A percentile compares a stretch with the other conserved stretches of the same genome.
phyloP scores from a whole-genome alignment of 1,140 invertebrate species.

The Ooceraea biroi region DNA sequence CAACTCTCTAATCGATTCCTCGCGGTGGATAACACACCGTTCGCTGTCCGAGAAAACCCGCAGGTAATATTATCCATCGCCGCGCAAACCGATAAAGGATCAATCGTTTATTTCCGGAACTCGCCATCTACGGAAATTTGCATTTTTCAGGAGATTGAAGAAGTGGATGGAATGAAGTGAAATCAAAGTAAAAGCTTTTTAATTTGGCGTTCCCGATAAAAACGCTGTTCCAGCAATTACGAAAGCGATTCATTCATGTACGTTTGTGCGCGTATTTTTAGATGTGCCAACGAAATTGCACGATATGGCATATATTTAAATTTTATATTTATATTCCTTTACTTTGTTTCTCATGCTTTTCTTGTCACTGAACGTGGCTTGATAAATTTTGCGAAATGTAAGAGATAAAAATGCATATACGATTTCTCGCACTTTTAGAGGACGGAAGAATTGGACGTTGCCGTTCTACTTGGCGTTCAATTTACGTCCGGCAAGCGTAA shows the following conservation, averaged over 20 bases:
- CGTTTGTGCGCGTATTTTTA: background rate
- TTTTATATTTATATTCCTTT: background rate
- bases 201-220: background rate
- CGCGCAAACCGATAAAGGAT: conserved; percentile 21
- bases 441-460: conserved; percentile 31
- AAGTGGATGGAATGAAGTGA: background rate
- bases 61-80: conserved; percentile 8
- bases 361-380: background rate
- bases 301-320: background rate
- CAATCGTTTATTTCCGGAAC: conserved; percentile 48
- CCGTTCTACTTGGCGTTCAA: conserved; percentile 53
- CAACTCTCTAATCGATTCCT: conserved; percentile 31
- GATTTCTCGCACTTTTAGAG: conserved; percentile 8
- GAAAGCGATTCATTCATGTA: background rate
- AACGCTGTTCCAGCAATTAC: background rate
- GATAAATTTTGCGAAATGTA: background rate
- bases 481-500: conserved; percentile 36
- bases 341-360: background rate
- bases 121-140: conserved; percentile 27
- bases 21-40: conserved; percentile 9
- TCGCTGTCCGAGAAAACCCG: conserved; percentile 41
- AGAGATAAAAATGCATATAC: background rate
- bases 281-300: background rate
- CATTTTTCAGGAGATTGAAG: conserved; percentile 46
- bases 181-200: background rate